A percentile compares a stretch with the other conserved stretches of the same genome.
Conservation (phyloP, 1,140 invertebrate genomes). For the Temnothorax longispinosus region DNA sequence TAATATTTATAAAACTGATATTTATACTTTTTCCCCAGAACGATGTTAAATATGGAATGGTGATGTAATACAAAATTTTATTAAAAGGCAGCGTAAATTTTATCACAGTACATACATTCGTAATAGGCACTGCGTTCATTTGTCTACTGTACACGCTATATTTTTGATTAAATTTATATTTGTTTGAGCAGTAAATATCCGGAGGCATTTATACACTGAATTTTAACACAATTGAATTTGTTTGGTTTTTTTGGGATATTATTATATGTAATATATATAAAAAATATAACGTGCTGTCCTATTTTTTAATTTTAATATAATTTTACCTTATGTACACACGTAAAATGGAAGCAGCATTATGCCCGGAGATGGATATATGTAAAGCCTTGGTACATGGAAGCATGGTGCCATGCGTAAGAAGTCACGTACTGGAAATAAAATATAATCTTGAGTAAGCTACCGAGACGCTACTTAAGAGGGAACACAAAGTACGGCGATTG, state of each 20-base stretch:
- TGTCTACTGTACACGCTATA: neutral
- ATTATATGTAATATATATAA: neutral
- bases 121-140: slow-evolving; percentile 19
- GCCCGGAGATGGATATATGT: neutral
- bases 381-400: slow-evolving; percentile 17
- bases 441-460: slow-evolving; percentile 45
- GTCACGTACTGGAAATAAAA: slow-evolving; percentile 58
- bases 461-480: slow-evolving; percentile 34
- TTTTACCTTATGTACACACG: neutral
- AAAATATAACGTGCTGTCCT: neutral
- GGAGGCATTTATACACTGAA: neutral
- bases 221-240: slow-evolving; percentile 18
- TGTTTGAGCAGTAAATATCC: slow-evolving; percentile 5
- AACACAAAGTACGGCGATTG: slow-evolving; percentile 43
- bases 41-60: slow-evolving; percentile 1
- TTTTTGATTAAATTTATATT: slow-evolving; percentile 46
- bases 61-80: slow-evolving; percentile 28
- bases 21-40: slow-evolving; percentile 1
- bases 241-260: neutral
- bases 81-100: slow-evolving; percentile 40
- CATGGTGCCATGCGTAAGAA: slow-evolving; percentile 11
- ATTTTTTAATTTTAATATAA: slow-evolving; percentile 15
- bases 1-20: slow-evolving; percentile 30
- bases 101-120: slow-evolving; percentile 11
- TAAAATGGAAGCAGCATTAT: neutral